Percentiles rank a stretch among this genome's conserved stretches.
Conservation (phyloP, 1,140 invertebrate genomes). For the Luehdorfia chinensis region DNA sequence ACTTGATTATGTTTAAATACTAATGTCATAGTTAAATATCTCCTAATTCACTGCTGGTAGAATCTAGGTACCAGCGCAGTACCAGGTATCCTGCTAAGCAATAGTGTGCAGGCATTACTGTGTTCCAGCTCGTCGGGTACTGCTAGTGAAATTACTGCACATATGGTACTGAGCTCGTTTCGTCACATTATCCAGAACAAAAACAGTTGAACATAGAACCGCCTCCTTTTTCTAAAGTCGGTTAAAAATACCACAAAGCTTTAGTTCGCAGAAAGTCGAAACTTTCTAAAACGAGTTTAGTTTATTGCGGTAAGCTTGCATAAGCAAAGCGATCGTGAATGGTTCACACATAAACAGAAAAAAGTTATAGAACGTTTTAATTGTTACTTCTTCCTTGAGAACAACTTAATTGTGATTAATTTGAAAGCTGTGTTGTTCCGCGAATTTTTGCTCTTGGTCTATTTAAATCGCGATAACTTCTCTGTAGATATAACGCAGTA, state of each 20-base stretch:
- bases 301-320: constrained; percentile 16
- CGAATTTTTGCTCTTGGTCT: too few species aligned
- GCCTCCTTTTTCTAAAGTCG: too few species aligned
- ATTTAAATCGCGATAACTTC: too few species aligned
- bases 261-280: constrained; percentile 11
- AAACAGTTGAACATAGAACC: too few species aligned
- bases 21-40: too few species aligned
- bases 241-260: constrained; percentile 9
- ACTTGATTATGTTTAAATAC: too few species aligned
- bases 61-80: not conserved
- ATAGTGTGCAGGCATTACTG: not conserved
- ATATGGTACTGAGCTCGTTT: not conserved
- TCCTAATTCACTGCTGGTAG: too few species aligned
- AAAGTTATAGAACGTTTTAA: not conserved
- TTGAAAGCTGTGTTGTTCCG: not conserved
- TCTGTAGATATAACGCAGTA: too few species aligned
- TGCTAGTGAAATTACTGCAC: not conserved
- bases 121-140: not conserved
- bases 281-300: constrained; percentile 27
- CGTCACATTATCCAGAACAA: too few species aligned
- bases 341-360: not conserved
- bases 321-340: constrained; percentile 1
- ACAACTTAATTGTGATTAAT: not conserved
- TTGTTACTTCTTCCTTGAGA: not conserved
- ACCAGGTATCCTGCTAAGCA: not conserved